phyloP scores from a whole-genome alignment of 2,797 vertebrate genomes.

The Rhynchonycteris naso region DNA sequence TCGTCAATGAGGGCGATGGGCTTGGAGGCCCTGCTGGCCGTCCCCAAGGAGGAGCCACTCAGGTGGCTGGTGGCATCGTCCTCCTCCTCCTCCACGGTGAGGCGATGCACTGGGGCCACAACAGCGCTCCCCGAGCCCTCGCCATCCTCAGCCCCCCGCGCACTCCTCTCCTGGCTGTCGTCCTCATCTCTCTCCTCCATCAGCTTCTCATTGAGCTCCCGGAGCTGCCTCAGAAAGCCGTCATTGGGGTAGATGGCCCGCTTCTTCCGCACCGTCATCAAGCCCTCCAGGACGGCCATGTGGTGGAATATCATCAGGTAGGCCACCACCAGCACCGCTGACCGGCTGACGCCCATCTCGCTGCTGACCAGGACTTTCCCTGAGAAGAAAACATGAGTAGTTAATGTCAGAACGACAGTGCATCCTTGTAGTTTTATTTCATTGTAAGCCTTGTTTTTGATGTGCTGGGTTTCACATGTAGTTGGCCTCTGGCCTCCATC shows the following conservation, averaged over 20 bases:
- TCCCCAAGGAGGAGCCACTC: conserved; percentile 81
- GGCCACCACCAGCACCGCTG: conserved; percentile 93
- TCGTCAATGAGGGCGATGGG: conserved; percentile 84
- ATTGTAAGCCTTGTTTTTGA: too few relatives aligned
- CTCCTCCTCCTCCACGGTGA: conserved; percentile 93
- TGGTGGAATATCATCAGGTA: conserved; percentile 99
- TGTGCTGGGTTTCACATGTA: not conserved
- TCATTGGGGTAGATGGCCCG: conserved; percentile 95
- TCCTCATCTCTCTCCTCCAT: conserved; percentile 92
- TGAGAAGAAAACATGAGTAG: conserved; percentile 75
- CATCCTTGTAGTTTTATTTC: accelerated
- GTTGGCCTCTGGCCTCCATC: not conserved
- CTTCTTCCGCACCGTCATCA: conserved; percentile 93
- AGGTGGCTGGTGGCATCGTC: conserved; percentile 91
- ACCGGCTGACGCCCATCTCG: conserved; percentile 97
- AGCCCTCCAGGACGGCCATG: conserved; percentile 94
- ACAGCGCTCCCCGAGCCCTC: conserved; percentile 82
- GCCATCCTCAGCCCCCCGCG: conserved; percentile 87
- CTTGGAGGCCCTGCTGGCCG: conserved; percentile 80
- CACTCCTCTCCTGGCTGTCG: conserved; percentile 74
- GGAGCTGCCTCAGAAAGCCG: conserved; percentile 96
- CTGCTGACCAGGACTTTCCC: conserved; percentile 97
- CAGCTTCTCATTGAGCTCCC: conserved; percentile 94
- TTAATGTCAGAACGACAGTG: accelerated
- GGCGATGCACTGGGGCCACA: conserved; percentile 90